phyloP scores from a whole-genome alignment of 2,797 vertebrate species.

The Pipistrellus kuhlii region DNA sequence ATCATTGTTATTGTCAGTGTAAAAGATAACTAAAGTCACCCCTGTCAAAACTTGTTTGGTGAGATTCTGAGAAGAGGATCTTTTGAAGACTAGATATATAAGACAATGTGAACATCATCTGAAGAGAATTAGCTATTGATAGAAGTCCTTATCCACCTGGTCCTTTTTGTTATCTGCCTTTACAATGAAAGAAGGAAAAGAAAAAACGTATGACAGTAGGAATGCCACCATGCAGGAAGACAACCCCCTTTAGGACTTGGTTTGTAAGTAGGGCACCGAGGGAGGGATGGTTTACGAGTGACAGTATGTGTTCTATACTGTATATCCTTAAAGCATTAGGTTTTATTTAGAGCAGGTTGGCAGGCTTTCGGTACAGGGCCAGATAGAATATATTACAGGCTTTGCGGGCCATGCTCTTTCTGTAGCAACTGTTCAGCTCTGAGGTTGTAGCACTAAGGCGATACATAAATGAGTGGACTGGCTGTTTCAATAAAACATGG shows the following conservation, averaged over 20 bases:
- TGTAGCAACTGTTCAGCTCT: not conserved
- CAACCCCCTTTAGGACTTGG: not conserved
- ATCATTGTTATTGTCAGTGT: constrained; percentile 61
- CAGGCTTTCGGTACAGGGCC: not conserved
- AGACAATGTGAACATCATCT: not conserved
- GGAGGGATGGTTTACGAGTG: not conserved
- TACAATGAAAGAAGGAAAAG: constrained; percentile 11
- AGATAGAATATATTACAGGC: constrained; percentile 12
- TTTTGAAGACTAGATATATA: constrained; percentile 20
- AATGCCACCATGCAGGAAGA: not conserved
- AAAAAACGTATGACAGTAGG: not conserved
- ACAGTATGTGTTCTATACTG: not conserved
- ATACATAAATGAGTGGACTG: not conserved
- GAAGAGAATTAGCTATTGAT: not conserved
- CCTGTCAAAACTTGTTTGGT: constrained; percentile 56
- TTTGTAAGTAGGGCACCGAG: not conserved
- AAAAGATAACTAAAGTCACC: constrained; percentile 65
- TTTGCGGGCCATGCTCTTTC: not conserved
- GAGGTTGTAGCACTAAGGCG: not conserved
- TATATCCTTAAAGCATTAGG: not conserved
- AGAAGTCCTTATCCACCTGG: not conserved
- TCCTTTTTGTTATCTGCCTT: not conserved
- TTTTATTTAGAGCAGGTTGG: constrained; percentile 59
- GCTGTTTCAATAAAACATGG: not conserved
- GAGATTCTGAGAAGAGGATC: constrained; percentile 26